Percentiles rank a stretch among this genome's conserved stretches.
Conservation (phyloP, 37 sponge, comb jelly and placozoan species). For the Crambe crambe region DNA sequence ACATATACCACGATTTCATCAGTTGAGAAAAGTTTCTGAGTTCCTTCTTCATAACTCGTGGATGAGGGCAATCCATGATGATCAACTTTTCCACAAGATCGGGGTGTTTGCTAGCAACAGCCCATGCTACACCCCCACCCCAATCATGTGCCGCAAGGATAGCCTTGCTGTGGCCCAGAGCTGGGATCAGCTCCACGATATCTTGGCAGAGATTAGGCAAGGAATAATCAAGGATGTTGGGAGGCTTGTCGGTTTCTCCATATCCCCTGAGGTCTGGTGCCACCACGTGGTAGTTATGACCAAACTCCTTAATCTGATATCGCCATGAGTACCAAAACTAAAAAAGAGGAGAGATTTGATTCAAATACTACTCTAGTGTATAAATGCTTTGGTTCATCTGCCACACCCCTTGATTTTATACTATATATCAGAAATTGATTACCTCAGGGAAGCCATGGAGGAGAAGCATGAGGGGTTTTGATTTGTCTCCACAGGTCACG, state of each 20-base stretch:
- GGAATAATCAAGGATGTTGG: constrained; percentile 41
- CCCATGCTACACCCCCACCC: constrained; percentile 66
- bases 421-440: no score
- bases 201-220: constrained; percentile 33
- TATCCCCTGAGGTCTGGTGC: constrained; percentile 70
- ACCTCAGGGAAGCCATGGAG: constrained; percentile 73
- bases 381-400: background rate
- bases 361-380: background rate
- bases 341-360: background rate
- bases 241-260: constrained; percentile 61
- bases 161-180: constrained; percentile 49
- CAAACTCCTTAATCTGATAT: constrained; percentile 64
- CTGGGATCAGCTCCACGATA: constrained; percentile 61
- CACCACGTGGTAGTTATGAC: constrained; percentile 60
- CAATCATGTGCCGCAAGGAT: constrained; percentile 66
- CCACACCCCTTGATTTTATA: no score
- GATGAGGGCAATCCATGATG: constrained; percentile 65
- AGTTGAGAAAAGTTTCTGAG: background rate
- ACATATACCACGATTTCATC: constrained; percentile 33
- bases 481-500: constrained; percentile 53
- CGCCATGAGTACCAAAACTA: constrained; percentile 83
- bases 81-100: constrained; percentile 56
- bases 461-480: constrained; percentile 61
- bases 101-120: constrained; percentile 42
- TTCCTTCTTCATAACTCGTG: background rate